Evolutionary conservation across 37 sponge, comb jelly and placozoan species (phyloP), one percentile per base, ranked within the genome.

Genomic region (Dysidea cf. avara): DNA sequence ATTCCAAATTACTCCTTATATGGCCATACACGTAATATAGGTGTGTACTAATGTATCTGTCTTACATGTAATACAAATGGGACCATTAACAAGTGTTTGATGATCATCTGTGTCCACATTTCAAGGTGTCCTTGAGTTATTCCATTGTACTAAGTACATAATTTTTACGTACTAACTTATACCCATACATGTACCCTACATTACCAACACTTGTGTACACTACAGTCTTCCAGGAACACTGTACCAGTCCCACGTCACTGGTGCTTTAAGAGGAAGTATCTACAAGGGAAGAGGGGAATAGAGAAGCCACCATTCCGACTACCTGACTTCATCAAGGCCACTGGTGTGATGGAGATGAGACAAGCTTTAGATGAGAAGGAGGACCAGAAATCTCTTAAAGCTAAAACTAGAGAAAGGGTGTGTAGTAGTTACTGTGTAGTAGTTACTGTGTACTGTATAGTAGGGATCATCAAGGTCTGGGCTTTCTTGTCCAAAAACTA

Each of bases 271-370:
- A 71, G 97, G 39, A 96, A 96, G 66, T 96, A 96, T 63, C 80
- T 96, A 7, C 96, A 95, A 68, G 97, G 97, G 13, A 96, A 96
- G 74, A 81, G 97, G 72, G 97, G 97, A 20, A 88, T 96, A 60
- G 97, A 91, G 77, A 96, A 96, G 56, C 88, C 88, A 43, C 90
- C 97, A 5, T 96, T 96, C 50, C 57, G 87, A 28, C 83, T 96
- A 9, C 97, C 97, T 3, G 93, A 87, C 38, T 96, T 96, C 77
- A 96, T 96, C 65, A 92, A 93, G 92, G 88, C 80, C 28, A 96
- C 97, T 39, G 97, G 97, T 24, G 87, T 96, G 51, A 90, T 93
- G 94, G 97, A 96, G 74, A 96, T 96, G 97, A 82, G 97, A 66
- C 88, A 86, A 36, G 91, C 94, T 40, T 56, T 93, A n/a, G 91